phyloP scores from a whole-genome alignment of 2,797 vertebrate genomes.

The Myotis planiceps region DNA sequence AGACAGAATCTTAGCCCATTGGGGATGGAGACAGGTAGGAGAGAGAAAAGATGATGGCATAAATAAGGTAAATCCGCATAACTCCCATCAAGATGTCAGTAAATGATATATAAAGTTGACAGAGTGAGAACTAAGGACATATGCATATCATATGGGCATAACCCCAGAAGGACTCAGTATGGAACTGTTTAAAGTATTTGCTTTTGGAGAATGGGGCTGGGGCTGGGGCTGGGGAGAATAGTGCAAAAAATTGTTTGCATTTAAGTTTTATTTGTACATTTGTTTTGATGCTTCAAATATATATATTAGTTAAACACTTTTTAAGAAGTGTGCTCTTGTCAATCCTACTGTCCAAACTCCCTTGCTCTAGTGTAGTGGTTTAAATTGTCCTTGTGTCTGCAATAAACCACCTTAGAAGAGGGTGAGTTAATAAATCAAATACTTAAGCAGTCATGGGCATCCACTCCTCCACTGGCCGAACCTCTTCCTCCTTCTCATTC shows the following conservation, averaged over 20 bases:
- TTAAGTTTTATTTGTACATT: background rate
- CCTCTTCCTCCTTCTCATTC: background rate
- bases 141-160: background rate
- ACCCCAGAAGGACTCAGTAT: background rate
- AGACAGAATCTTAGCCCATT: no score
- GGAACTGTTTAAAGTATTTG: background rate
- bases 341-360: background rate
- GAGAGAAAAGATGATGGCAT: background rate
- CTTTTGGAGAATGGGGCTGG: background rate
- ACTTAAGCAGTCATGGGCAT: background rate
- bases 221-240: background rate
- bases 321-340: background rate
- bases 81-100: background rate
- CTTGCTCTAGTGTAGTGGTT: background rate
- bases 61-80: background rate
- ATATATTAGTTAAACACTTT: background rate
- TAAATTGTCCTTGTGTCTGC: background rate
- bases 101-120: background rate
- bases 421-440: background rate
- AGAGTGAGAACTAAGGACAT: background rate
- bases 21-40: background rate
- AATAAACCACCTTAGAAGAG: background rate
- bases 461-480: background rate
- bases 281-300: background rate
- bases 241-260: background rate